phyloP scores from a whole-genome alignment of 2,888 invertebrate species.

The Ligdia adustata region DNA sequence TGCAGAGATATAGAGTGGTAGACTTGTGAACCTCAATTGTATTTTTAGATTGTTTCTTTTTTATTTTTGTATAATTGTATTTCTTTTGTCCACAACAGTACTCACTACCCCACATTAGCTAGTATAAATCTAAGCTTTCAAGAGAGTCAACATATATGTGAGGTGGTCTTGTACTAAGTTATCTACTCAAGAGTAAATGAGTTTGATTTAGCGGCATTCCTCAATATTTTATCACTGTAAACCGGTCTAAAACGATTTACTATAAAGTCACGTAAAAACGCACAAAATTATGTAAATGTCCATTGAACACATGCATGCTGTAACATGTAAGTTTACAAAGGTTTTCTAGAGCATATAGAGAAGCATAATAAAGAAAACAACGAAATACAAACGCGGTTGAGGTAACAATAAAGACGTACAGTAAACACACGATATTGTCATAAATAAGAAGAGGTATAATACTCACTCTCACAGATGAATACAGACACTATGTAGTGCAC shows the following conservation, averaged over 20 bases:
- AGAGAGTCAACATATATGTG: too few species aligned
- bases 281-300: neutral
- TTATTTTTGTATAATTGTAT: too few species aligned
- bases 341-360: neutral
- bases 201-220: slow-evolving; percentile 44
- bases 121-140: too few species aligned
- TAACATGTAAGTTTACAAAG: too few species aligned
- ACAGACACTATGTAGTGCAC: slow-evolving; percentile 15
- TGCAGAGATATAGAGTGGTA: too few species aligned
- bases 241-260: slow-evolving; percentile 45
- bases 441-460: neutral
- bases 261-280: neutral
- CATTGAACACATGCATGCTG: too few species aligned
- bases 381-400: slow-evolving; percentile 12
- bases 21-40: too few species aligned
- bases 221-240: slow-evolving; percentile 37
- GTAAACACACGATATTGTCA: slow-evolving; percentile 6
- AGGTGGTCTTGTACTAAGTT: neutral
- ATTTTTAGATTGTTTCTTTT: too few species aligned
- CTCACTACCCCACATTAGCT: too few species aligned
- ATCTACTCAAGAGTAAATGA: slow-evolving; percentile 43
- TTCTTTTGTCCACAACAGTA: too few species aligned
- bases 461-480: slow-evolving; percentile 24
- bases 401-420: slow-evolving; percentile 16
- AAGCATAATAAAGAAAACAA: slow-evolving; percentile 24